Percentiles rank a stretch among this genome's conserved stretches.
Conservation (phyloP, 2,888 invertebrate species). For the Pyrrhosoma nymphula region DNA sequence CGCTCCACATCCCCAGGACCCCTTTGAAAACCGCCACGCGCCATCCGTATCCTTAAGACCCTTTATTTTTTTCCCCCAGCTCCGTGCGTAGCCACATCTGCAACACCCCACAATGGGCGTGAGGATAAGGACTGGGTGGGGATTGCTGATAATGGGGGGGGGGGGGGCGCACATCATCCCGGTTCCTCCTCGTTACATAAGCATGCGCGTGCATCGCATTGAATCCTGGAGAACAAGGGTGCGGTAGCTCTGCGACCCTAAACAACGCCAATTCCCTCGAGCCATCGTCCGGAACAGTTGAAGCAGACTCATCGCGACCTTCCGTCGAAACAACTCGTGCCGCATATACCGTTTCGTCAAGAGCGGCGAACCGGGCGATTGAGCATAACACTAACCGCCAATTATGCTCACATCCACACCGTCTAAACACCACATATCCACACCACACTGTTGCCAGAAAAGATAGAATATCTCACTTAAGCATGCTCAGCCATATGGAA, state of each 20-base stretch:
- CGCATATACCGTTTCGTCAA: neutral
- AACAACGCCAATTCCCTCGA: neutral
- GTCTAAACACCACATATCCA: too few relatives aligned
- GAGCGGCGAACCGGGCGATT: neutral
- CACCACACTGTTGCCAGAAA: too few relatives aligned
- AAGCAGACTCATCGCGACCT: neutral
- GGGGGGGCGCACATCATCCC: neutral
- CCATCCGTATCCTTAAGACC: neutral
- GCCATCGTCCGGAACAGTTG: neutral
- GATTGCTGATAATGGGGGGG: neutral
- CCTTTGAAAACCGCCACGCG: neutral
- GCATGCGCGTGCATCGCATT: neutral
- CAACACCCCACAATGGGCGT: neutral
- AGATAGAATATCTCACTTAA: too few relatives aligned
- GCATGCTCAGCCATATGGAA: too few relatives aligned
- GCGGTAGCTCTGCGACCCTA: neutral
- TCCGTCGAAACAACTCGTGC: neutral
- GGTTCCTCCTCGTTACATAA: neutral
- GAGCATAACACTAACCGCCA: neutral
- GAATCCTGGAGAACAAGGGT: neutral
- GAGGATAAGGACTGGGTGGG: neutral
- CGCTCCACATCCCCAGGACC: neutral
- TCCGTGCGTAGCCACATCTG: neutral
- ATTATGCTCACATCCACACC: neutral
- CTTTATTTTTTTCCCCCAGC: neutral